phyloP scores from a whole-genome alignment of 2,888 invertebrate species.

The Drosophila tripunctata region DNA sequence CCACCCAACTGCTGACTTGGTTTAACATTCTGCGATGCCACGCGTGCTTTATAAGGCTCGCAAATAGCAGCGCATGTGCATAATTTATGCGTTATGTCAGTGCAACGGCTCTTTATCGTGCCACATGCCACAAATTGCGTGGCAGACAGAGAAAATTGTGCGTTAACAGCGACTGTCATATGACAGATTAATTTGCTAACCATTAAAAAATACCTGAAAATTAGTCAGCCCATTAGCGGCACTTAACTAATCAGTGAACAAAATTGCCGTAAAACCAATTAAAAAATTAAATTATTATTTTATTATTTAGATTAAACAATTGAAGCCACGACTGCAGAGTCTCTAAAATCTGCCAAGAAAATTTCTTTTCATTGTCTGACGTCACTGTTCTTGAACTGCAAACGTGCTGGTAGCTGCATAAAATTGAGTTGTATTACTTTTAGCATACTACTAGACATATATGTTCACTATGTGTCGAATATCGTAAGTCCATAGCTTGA shows the following conservation, averaged over 20 bases:
- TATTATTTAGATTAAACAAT: no score
- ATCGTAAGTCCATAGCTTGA: no score
- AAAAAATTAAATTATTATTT: no score
- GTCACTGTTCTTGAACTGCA: no score
- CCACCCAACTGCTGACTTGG: neutral
- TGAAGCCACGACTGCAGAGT: no score
- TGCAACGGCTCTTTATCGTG: slow-evolving; percentile 25
- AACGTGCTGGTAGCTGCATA: no score
- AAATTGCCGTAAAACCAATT: no score
- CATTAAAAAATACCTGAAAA: neutral
- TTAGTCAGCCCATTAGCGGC: neutral
- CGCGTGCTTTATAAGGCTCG: slow-evolving; percentile 50
- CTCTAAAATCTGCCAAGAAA: no score
- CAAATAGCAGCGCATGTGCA: slow-evolving; percentile 37
- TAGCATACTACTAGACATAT: no score
- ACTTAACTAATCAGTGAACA: neutral
- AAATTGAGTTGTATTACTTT: no score
- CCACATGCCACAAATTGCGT: slow-evolving; percentile 46
- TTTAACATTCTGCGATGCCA: slow-evolving; percentile 6
- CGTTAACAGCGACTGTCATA: slow-evolving; percentile 21
- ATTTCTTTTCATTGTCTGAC: no score
- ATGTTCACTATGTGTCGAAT: no score
- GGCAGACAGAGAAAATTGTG: slow-evolving; percentile 65
- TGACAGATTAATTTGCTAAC: slow-evolving; percentile 40
- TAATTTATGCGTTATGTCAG: slow-evolving; percentile 64